Base-by-base conservation (phyloP, 2,888 invertebrate genomes). In the Polydrusus pterygomalis region DNA sequence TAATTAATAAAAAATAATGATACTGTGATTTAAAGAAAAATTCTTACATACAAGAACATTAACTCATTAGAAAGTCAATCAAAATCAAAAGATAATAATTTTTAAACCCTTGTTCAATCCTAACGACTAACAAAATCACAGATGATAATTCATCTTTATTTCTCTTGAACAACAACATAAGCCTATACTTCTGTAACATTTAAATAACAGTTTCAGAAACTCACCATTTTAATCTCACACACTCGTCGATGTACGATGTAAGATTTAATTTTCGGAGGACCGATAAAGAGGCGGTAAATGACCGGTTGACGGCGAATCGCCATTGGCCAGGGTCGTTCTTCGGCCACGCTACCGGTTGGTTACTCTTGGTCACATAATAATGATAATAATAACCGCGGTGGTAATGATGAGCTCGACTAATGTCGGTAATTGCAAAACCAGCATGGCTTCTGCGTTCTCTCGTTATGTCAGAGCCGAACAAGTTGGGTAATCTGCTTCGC, bases 311-410 rank as follows among this genome's bases (percentile, higher is more conserved):
- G 81, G 79, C 75, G 78, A 72, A 68, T 76, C 76, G 79, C 79
- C 78, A 85, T 86, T 85, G 85, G 85, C 78, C 80, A 80, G 70
- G 68, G 56, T 58, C 75, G 75, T 74, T 65, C 77, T 68, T 73
- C 75, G 78, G 56, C 78, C 79, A 78, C 79, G 84, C 85, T 85
- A 85, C 86, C 83, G 86, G 85, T 86, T 86, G 85, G 86, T 83
- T 81, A 82, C 82, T 80, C 81, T n/a, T 80, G 83, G 84, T 85
- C 85, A 83, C 85, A 86, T 86, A 85, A 85, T 86, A 85, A 86
- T 85, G 85, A 85, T 86, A 85, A 86, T 86, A 86, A 86, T 86
- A 86, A 86, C 85, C 83, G 85, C 84, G 81, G 85, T 83, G 78
- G 84, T 86, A 86, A 85, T 86, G 86, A 86, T 84, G 86, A 85